Evolutionary conservation across 1,140 invertebrate species (phyloP).

Genomic region (Planococcus citri): DNA sequence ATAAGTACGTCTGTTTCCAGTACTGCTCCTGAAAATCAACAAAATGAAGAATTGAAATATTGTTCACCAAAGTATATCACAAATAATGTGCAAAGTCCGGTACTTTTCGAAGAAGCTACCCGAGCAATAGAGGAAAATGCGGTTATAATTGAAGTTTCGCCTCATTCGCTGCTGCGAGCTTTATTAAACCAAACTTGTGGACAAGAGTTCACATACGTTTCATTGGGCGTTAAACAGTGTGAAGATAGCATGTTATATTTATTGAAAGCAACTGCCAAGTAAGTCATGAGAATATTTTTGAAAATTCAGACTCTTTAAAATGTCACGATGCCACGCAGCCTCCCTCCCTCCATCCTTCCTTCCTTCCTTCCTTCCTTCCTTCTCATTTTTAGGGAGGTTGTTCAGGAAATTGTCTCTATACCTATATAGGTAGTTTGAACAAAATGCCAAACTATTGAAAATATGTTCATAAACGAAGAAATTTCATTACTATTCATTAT

Average conservation of each 20-base stretch:
- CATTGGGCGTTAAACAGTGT: slow-evolving; percentile 20
- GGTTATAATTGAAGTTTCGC: slow-evolving; percentile 51
- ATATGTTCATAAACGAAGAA: too few species aligned
- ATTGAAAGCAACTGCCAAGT: slow-evolving; percentile 30
- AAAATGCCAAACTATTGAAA: too few species aligned
- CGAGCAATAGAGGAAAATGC: slow-evolving; percentile 62
- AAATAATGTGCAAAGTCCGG: slow-evolving; percentile 57
- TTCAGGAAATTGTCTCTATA: too few species aligned
- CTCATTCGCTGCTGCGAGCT: slow-evolving; percentile 56
- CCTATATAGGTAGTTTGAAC: too few species aligned
- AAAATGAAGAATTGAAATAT: slow-evolving; percentile 37
- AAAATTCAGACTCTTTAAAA: too few species aligned
- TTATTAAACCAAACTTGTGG: slow-evolving; percentile 53
- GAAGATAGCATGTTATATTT: slow-evolving; percentile 27
- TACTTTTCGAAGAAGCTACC: slow-evolving; percentile 71
- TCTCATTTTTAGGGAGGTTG: too few species aligned
- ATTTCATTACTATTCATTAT: too few species aligned
- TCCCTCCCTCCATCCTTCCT: too few species aligned
- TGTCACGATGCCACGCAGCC: too few species aligned
- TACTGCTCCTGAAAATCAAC: slow-evolving; percentile 37
- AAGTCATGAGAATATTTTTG: slow-evolving; percentile 26
- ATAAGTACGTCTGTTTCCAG: slow-evolving; percentile 67
- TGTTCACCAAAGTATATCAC: slow-evolving; percentile 52
- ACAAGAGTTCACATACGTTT: slow-evolving; percentile 30
- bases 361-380: too few species aligned